Evolutionary conservation across 2,113 vertebrate species (phyloP).

Genomic region (Emydura subglobosa): DNA sequence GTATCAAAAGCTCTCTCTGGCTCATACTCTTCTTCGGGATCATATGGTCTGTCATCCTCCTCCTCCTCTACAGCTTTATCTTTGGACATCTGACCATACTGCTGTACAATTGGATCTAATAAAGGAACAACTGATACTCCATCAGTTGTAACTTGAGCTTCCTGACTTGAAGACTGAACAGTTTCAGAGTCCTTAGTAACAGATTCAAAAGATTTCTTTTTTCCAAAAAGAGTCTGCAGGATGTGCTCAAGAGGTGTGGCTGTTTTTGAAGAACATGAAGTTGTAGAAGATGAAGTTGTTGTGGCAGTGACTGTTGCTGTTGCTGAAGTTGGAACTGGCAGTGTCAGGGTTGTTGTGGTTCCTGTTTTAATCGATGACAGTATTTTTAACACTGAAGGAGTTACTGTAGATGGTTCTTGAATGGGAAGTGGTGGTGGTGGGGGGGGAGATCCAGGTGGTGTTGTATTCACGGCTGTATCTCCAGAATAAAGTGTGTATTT

Average conservation of each 20-base stretch:
- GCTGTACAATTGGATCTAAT: conserved; percentile 93
- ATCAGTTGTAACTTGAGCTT: conserved; percentile 68
- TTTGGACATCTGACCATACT: conserved; percentile 91
- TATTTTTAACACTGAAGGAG: conserved; percentile 76
- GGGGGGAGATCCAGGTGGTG: conserved; percentile 85
- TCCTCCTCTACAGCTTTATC: conserved; percentile 85
- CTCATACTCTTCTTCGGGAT: conserved; percentile 95
- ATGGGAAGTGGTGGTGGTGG: conserved; percentile 75
- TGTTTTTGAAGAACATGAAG: conserved; percentile 59
- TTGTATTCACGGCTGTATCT: conserved; percentile 74
- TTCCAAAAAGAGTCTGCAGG: conserved; percentile 89
- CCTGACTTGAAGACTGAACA: conserved; percentile 17
- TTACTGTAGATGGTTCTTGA: conserved; percentile 70
- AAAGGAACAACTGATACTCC: conserved; percentile 75
- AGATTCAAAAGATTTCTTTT: conserved; percentile 81
- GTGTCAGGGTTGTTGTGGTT: not conserved
- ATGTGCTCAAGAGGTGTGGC: conserved; percentile 90
- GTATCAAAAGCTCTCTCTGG: conserved; percentile 80
- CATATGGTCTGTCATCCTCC: conserved; percentile 92
- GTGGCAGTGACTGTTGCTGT: conserved; percentile 43
- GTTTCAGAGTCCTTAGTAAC: conserved; percentile 78
- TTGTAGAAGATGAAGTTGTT: not conserved
- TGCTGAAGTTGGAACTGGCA: conserved; percentile 39
- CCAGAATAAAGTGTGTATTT: conserved; percentile 80
- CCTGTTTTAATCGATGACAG: conserved; percentile 72